A percentile compares a stretch with the other conserved stretches of the same genome.
Evolutionary conservation across 1,140 invertebrate genomes (phyloP).

Genomic region (Pseudoatta argentina): DNA sequence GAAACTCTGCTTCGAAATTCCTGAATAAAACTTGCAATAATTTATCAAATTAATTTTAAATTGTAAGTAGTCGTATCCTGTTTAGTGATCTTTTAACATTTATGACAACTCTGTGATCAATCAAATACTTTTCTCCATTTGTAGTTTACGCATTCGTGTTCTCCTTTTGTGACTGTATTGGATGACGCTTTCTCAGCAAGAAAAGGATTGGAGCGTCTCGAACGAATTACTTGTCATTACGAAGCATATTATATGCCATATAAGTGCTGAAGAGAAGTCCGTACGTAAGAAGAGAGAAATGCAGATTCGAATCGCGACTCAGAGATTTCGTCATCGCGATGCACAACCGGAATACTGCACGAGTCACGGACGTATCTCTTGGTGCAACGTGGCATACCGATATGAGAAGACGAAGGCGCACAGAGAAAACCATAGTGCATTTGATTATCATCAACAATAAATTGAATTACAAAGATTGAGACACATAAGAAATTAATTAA

Average conservation of each 20-base stretch:
- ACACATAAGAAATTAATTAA: background rate
- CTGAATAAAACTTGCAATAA: conserved; percentile 1
- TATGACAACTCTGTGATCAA: background rate
- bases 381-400: conserved; percentile 62
- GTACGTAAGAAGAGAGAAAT: conserved; percentile 59
- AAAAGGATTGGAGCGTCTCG: conserved; percentile 30
- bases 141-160: background rate
- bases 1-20: background rate
- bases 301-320: conserved; percentile 63
- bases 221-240: conserved; percentile 62
- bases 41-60: conserved; percentile 1
- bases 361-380: conserved; percentile 63
- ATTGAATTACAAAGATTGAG: conserved; percentile 42
- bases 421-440: conserved; percentile 27
- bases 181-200: conserved; percentile 19
- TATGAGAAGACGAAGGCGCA: conserved; percentile 6
- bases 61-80: background rate
- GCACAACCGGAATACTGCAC: conserved; percentile 66
- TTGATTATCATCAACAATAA: conserved; percentile 31
- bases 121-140: conserved; percentile 18
- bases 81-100: background rate
- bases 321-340: conserved; percentile 71
- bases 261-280: conserved; percentile 27
- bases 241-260: conserved; percentile 47
- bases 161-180: background rate